phyloP scores from a whole-genome alignment of 2,888 invertebrate species.

The Heliothis peltigera region DNA sequence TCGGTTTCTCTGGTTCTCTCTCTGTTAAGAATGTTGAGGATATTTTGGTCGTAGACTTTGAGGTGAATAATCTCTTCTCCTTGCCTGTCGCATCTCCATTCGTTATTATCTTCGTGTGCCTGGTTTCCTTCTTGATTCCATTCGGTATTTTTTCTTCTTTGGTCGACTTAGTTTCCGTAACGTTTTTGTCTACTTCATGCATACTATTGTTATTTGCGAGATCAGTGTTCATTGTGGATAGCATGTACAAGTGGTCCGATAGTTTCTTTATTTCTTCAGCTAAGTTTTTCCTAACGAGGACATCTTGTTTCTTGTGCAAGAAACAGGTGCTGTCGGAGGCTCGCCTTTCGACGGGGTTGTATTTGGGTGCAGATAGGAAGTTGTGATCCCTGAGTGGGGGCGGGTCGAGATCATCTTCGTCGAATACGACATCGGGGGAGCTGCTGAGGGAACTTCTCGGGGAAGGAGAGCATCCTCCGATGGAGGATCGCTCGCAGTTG shows the following conservation, averaged over 20 bases:
- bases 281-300: conserved; percentile 92
- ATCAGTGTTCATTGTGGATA: conserved; percentile 92
- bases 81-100: conserved; percentile 79
- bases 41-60: conserved; percentile 83
- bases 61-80: conserved; percentile 80
- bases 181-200: conserved; percentile 83
- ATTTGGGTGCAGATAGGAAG: conserved; percentile 76
- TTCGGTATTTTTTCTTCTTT: conserved; percentile 81
- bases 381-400: conserved; percentile 78
- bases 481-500: conserved; percentile 83
- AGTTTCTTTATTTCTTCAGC: conserved; percentile 96
- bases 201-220: conserved; percentile 84
- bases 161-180: conserved; percentile 76
- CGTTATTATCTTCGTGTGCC: conserved; percentile 75
- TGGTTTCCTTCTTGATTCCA: conserved; percentile 80
- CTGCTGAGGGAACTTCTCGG: conserved; percentile 94
- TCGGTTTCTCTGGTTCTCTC: conserved; percentile 81
- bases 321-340: conserved; percentile 94
- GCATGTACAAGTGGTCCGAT: conserved; percentile 93
- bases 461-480: conserved; percentile 94
- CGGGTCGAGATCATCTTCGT: conserved; percentile 83
- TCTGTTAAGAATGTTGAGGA: conserved; percentile 81
- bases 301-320: conserved; percentile 90
- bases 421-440: conserved; percentile 90
- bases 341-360: conserved; percentile 91